These are phyloP conservation scores for Strigamia crassipes DNA, from an alignment of 2,888 invertebrate genomes.

Conservation along the genomic window DNA sequence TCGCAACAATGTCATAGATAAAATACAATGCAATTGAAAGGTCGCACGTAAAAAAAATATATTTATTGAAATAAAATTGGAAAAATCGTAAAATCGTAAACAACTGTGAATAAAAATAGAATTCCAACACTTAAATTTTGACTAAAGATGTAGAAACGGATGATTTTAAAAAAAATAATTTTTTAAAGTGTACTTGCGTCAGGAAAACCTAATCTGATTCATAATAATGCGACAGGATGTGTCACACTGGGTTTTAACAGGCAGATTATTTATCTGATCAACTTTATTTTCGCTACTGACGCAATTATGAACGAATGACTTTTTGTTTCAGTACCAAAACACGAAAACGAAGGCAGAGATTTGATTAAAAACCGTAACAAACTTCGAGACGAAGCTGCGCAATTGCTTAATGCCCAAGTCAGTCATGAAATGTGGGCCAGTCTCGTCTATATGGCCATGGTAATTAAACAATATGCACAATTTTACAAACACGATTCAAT, in stretches of 20 bases:
- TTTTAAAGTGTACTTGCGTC: neutral
- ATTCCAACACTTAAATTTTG: neutral
- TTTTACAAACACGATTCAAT: neutral
- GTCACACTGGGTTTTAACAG: neutral
- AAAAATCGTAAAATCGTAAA: neutral
- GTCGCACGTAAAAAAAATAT: neutral
- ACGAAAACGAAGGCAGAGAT: neutral
- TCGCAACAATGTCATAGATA: neutral
- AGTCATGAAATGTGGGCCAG: constrained; percentile 42
- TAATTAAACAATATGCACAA: neutral
- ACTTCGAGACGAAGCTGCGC: neutral
- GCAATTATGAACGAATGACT: neutral
- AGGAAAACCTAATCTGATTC: neutral
- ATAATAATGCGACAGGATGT: neutral
- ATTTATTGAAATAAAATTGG: neutral
- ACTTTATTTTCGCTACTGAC: neutral
- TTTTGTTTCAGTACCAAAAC: neutral
- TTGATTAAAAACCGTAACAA: constrained; percentile 3
- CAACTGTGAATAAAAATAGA: neutral
- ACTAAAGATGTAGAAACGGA: neutral
- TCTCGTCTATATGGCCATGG: constrained; percentile 41
- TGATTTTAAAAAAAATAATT: too few species aligned
- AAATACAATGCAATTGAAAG: neutral
- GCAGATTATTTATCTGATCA: constrained; percentile 10
- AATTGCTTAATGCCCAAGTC: constrained; percentile 36